phyloP scores from a whole-genome alignment of 2,888 invertebrate species.

The Drosophila kokeensis region DNA sequence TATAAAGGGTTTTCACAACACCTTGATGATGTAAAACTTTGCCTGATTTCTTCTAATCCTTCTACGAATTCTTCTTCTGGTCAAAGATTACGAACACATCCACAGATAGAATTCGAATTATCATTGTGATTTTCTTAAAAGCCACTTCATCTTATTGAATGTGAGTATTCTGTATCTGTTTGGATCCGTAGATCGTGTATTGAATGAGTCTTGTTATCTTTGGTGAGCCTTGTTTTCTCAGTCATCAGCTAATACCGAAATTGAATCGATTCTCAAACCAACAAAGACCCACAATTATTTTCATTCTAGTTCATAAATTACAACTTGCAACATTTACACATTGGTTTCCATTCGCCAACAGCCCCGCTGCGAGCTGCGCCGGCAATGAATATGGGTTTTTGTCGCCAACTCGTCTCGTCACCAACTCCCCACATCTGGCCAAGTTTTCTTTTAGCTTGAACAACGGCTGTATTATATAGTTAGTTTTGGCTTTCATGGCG shows the following conservation, averaged over 20 bases:
- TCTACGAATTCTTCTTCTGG: not conserved
- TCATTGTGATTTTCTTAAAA: too few relatives aligned
- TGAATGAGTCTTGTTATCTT: not conserved
- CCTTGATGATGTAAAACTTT: not conserved
- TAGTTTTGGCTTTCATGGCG: constrained; percentile 49
- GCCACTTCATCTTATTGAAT: too few relatives aligned
- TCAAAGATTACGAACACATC: not conserved
- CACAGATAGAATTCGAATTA: not conserved
- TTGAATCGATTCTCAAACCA: not conserved
- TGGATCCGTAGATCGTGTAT: not conserved
- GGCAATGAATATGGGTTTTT: not conserved
- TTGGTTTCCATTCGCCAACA: not conserved
- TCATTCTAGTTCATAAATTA: not conserved
- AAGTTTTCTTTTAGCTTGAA: constrained; percentile 14
- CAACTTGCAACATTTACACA: not conserved
- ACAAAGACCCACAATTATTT: not conserved
- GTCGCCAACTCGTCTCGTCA: not conserved
- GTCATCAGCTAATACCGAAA: too few relatives aligned
- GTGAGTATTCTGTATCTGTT: not conserved
- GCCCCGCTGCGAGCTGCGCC: not conserved
- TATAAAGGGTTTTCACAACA: not conserved
- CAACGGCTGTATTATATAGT: constrained; percentile 30
- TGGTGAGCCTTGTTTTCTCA: too few relatives aligned
- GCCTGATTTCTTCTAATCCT: not conserved
- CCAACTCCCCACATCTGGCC: constrained; percentile 7